phyloP scores from a whole-genome alignment of 2,888 invertebrate genomes.

The Apeira syringaria region DNA sequence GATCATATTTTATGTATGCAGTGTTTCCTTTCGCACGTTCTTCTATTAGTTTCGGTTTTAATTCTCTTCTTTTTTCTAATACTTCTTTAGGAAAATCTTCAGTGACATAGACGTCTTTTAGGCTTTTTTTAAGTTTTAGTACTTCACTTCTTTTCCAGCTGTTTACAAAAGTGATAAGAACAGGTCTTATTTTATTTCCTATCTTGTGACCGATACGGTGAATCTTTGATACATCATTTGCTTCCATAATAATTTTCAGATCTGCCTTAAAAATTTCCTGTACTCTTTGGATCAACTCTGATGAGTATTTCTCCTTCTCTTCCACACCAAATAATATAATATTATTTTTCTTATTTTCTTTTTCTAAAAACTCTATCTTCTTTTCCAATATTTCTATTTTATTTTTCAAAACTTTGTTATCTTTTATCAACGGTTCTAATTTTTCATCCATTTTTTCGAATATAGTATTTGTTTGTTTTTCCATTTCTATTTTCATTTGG shows the following conservation, averaged over 20 bases:
- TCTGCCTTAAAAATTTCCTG: constrained; percentile 4
- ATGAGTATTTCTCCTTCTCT: constrained; percentile 4
- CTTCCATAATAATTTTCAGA: constrained; percentile 5
- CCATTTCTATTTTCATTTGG: constrained; percentile 10
- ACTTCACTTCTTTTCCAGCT: constrained; percentile 7
- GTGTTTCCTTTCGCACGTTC: constrained; percentile 28
- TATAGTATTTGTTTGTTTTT: constrained; percentile 9
- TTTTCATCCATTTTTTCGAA: constrained; percentile 10
- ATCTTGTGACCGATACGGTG: constrained; percentile 5
- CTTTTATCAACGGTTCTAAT: constrained; percentile 6
- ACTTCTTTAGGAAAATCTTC: constrained; percentile 39
- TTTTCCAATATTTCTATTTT: constrained; percentile 6
- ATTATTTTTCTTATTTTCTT: neutral
- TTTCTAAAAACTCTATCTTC: constrained; percentile 2
- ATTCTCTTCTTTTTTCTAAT: constrained; percentile 26
- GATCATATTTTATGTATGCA: constrained; percentile 32
- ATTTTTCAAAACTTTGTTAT: constrained; percentile 9
- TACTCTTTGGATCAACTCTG: constrained; percentile 4
- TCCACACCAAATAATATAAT: constrained; percentile 4
- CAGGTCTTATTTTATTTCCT: constrained; percentile 11
- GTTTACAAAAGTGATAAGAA: constrained; percentile 1
- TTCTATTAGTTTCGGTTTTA: constrained; percentile 25
- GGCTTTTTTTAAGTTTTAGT: constrained; percentile 4
- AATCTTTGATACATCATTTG: constrained; percentile 4
- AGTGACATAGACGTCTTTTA: constrained; percentile 8